Conservation (phyloP, 2,797 vertebrate genomes). For the Xenopus petersii region DNA sequence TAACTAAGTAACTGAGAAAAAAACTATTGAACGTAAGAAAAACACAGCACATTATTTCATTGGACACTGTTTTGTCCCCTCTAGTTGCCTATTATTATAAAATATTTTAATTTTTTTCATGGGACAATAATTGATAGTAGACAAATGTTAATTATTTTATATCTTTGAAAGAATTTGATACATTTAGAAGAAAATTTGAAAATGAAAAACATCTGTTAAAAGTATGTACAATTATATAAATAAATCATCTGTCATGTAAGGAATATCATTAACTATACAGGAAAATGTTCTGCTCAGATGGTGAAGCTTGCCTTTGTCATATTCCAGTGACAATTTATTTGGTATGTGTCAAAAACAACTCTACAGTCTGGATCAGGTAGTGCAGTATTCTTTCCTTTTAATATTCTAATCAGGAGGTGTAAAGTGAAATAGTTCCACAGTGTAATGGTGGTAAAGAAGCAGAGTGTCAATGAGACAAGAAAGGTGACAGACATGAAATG, state of each 20-base stretch:
- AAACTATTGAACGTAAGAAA: too few relatives aligned
- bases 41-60: too few relatives aligned
- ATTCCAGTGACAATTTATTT: conserved; percentile 74
- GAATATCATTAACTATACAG: conserved; percentile 58
- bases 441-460: conserved; percentile 87
- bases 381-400: conserved; percentile 74
- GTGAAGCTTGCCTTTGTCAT: conserved; percentile 65
- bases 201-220: conserved; percentile 27
- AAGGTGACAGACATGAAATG: conserved; percentile 88
- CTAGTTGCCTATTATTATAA: too few relatives aligned
- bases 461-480: conserved; percentile 86
- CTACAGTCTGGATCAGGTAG: conserved; percentile 63
- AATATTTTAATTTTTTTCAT: too few relatives aligned
- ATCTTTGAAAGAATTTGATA: too few relatives aligned
- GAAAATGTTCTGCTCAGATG: conserved; percentile 59
- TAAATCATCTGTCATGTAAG: conserved; percentile 56
- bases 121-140: too few relatives aligned
- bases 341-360: conserved; percentile 76
- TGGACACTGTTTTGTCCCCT: too few relatives aligned
- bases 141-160: too few relatives aligned
- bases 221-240: conserved; percentile 50
- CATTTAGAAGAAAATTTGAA: neutral
- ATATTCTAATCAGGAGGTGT: conserved; percentile 95
- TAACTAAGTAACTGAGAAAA: too few relatives aligned
- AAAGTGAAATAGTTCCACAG: conserved; percentile 93